Evolutionary conservation across 2,113 vertebrate species (phyloP).

Genomic region (Ophthalmolycus amberensis): DNA sequence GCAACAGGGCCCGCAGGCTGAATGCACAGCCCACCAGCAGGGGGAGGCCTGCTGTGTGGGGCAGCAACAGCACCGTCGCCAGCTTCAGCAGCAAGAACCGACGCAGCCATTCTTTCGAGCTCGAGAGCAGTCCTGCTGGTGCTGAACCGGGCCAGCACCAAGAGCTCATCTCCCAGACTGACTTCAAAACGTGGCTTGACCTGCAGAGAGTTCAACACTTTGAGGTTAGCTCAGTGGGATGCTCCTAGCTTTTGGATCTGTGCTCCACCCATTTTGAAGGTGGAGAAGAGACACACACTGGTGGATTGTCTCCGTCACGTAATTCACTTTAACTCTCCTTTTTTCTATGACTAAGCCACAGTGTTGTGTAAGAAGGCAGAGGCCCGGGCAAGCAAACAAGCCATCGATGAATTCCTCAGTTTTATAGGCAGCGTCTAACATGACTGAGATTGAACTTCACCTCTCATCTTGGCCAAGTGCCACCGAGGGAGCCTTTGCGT

Average conservation of each 20-base stretch:
- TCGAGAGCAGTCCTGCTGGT: neutral
- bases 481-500: neutral
- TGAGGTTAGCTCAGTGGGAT: neutral
- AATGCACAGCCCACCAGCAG: constrained; percentile 78
- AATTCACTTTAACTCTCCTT: neutral
- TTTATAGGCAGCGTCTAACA: neutral
- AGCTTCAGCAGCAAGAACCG: constrained; percentile 85
- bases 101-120: constrained; percentile 79
- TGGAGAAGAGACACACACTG: neutral
- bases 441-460: neutral
- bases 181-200: constrained; percentile 21
- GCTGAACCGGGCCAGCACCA: constrained; percentile 32
- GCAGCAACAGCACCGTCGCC: constrained; percentile 83
- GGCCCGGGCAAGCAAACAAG: neutral
- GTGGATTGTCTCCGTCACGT: neutral
- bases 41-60: constrained; percentile 64
- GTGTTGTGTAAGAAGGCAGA: constrained; percentile 6
- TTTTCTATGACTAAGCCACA: neutral
- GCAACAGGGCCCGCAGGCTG: constrained; percentile 70
- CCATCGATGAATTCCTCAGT: neutral
- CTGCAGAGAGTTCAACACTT: constrained; percentile 48
- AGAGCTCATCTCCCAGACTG: constrained; percentile 28
- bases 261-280: neutral
- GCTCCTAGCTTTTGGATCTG: neutral
- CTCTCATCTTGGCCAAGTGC: neutral